Percentiles rank a stretch among this genome's conserved stretches.
These are phyloP conservation scores for Drosophila mayaguana DNA, from an alignment of 2,888 invertebrate genomes.

Conservation along the genomic window DNA sequence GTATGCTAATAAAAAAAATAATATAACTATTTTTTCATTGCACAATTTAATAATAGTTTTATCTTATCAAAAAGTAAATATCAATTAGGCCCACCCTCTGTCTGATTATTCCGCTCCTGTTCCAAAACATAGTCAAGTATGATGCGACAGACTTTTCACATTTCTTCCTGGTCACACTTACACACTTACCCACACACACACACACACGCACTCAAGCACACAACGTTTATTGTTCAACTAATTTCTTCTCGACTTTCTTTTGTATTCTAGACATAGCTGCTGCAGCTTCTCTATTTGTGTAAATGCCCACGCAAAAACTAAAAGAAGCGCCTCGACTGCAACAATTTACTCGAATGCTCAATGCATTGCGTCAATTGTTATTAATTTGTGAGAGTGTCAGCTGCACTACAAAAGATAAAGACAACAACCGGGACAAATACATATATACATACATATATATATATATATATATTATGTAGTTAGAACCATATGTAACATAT, in stretches of 20 bases:
- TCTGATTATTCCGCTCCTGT: slow-evolving; percentile 30
- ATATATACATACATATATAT: neutral
- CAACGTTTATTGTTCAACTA: slow-evolving; percentile 57
- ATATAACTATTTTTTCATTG: no score
- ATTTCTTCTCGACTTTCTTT: slow-evolving; percentile 66
- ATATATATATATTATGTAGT: no score
- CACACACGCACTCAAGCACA: slow-evolving; percentile 23
- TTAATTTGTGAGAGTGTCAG: slow-evolving; percentile 75
- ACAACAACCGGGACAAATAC: slow-evolving; percentile 9
- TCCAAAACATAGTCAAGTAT: neutral
- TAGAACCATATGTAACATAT: neutral
- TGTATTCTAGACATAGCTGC: slow-evolving; percentile 25
- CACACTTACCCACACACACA: slow-evolving; percentile 32
- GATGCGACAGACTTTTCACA: slow-evolving; percentile 12
- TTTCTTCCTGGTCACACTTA: slow-evolving; percentile 67
- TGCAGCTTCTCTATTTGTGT: slow-evolving; percentile 43
- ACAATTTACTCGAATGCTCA: slow-evolving; percentile 44
- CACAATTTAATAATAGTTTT: no score
- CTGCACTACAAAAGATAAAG: slow-evolving; percentile 47
- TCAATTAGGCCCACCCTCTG: neutral
- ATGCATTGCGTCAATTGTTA: slow-evolving; percentile 73
- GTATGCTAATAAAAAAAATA: no score
- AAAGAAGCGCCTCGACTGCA: slow-evolving; percentile 15
- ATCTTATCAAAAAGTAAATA: no score
- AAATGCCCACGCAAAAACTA: slow-evolving; percentile 19